phyloP scores from a whole-genome alignment of 1,140 invertebrate species.

The Ips nitidus region DNA sequence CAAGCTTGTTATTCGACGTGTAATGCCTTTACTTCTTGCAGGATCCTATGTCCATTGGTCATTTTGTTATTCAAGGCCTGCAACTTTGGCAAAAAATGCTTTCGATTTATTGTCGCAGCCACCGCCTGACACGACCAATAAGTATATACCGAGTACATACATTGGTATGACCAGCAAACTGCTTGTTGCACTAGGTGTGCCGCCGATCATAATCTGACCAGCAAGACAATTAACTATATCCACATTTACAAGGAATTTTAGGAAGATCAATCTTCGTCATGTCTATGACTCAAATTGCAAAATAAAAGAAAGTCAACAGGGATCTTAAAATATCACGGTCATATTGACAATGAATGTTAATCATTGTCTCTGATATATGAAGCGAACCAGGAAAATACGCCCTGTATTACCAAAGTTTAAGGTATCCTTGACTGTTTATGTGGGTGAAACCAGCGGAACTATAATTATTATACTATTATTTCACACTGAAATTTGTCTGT shows the following conservation, averaged over 20 bases:
- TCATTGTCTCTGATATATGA: too few species aligned
- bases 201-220: too few species aligned
- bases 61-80: constrained; percentile 28
- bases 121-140: constrained; percentile 28
- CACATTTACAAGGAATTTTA: neutral
- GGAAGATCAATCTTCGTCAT: neutral
- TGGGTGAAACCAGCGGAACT: neutral
- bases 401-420: neutral
- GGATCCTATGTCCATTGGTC: constrained; percentile 14
- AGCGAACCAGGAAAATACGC: neutral
- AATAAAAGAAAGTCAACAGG: neutral
- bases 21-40: constrained; percentile 10
- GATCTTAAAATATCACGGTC: constrained; percentile 4
- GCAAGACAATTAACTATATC: neutral
- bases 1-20: constrained; percentile 2
- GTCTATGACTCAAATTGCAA: neutral
- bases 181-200: constrained; percentile 9
- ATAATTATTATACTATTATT: neutral
- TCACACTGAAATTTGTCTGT: neutral
- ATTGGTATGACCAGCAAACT: constrained; percentile 17
- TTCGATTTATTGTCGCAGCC: constrained; percentile 27
- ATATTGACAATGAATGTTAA: neutral
- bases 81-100: constrained; percentile 19
- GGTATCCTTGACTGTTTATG: neutral
- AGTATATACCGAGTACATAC: constrained; percentile 8